Conservation (phyloP, 2,888 invertebrate species). For the Serripes groenlandicus region DNA sequence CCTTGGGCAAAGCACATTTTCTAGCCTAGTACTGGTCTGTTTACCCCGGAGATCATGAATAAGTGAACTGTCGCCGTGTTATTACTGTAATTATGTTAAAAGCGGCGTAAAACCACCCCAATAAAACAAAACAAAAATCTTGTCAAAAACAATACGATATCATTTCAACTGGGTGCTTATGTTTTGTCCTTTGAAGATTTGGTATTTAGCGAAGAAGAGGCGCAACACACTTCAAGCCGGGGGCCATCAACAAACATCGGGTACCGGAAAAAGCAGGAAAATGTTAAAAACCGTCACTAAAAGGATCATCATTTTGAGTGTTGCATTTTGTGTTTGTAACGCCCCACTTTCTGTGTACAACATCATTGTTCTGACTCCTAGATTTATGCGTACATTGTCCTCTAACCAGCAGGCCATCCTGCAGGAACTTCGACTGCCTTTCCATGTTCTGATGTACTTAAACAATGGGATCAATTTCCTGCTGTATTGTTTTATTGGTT, state of each 20-base stretch:
- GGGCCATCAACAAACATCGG: slow-evolving; percentile 9
- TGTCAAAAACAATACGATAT: too few species aligned
- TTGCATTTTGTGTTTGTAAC: slow-evolving; percentile 57
- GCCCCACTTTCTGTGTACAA: slow-evolving; percentile 58
- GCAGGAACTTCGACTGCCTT: slow-evolving; percentile 38
- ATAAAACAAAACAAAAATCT: too few species aligned
- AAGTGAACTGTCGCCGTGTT: too few species aligned
- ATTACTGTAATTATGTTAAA: too few species aligned
- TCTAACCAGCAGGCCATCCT: slow-evolving; percentile 1
- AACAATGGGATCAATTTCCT: slow-evolving; percentile 68
- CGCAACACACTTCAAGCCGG: slow-evolving; percentile 16
- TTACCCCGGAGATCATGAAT: too few species aligned
- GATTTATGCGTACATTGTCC: not conserved
- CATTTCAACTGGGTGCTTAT: too few species aligned
- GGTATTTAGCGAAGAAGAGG: slow-evolving; percentile 15
- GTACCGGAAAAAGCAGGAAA: slow-evolving; percentile 34
- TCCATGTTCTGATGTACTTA: slow-evolving; percentile 63
- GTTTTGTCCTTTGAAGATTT: not conserved
- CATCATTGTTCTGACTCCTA: slow-evolving; percentile 38
- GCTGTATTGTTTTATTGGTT: slow-evolving; percentile 63
- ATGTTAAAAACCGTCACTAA: slow-evolving; percentile 64
- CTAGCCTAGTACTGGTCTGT: too few species aligned
- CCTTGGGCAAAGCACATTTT: too few species aligned
- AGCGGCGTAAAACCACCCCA: too few species aligned
- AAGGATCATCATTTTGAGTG: slow-evolving; percentile 52